These are phyloP conservation scores for Spodoptera exigua DNA, from an alignment of 2,888 invertebrate genomes.

Conservation along the genomic window DNA sequence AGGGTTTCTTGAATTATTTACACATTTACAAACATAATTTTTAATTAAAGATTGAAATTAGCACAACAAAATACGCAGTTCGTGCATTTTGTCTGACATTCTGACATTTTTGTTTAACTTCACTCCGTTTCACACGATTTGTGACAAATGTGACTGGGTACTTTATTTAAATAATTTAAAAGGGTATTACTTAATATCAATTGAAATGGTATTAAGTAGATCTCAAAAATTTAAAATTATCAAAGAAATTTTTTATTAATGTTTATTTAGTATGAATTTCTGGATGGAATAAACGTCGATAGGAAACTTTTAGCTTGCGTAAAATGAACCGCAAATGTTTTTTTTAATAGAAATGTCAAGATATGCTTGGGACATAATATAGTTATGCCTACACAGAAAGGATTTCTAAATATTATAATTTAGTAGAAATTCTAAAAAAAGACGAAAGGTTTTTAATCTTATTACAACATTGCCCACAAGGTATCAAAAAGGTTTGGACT, in stretches of 20 bases:
- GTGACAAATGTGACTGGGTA: not conserved
- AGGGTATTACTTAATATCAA: no score
- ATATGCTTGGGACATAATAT: constrained; percentile 5
- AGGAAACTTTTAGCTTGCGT: not conserved
- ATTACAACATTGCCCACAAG: no score
- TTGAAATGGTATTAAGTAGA: no score
- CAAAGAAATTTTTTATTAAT: no score
- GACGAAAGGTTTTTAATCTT: no score
- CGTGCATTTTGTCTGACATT: constrained; percentile 68
- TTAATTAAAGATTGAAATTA: constrained; percentile 62
- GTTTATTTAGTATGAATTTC: no score
- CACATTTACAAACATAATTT: constrained; percentile 63
- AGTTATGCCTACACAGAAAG: not conserved
- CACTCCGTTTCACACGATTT: constrained; percentile 49
- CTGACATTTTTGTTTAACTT: constrained; percentile 57
- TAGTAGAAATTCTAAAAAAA: no score
- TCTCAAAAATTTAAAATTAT: no score
- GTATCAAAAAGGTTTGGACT: no score
- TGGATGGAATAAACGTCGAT: no score
- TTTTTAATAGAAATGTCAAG: not conserved
- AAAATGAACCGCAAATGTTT: constrained; percentile 11
- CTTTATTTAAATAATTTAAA: no score
- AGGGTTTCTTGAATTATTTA: constrained; percentile 56
- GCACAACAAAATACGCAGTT: constrained; percentile 80
- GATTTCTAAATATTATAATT: no score